Base-by-base conservation (phyloP, 2,888 invertebrate genomes). In the Drosophila neonasuta region DNA sequence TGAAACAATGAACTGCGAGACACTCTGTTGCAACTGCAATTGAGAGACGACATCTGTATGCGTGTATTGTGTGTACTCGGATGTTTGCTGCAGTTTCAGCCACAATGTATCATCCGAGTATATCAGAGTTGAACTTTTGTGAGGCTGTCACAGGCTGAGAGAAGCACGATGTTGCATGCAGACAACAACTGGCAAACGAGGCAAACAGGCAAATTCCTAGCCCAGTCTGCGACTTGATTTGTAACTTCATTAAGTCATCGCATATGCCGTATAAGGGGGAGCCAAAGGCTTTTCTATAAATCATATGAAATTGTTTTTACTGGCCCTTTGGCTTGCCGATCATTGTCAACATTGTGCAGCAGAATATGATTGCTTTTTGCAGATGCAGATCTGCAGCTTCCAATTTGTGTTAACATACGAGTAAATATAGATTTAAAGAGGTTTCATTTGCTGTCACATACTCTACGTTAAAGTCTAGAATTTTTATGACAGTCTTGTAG, bases 51-150 rank as follows among this genome's bases (percentile, higher is more conserved):
- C 57, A 50, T 55, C 42, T 68, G 17, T 55, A 41, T 46, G 6
- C 24, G 9, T 29, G 13, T 42, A 9, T 49, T 73, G 58, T 74
- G 48, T 79, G 46, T 39, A 24, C 24, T 24, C 6, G 24, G 24
- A 24, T 52, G 36, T 42, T 54, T 42, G 54, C 44, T 55, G 54
- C 86, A 83, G 77, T 74, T 79, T 57, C 77, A 74, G 83, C 72
- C 73, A 85, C 83, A 85, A 83, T 80, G 85, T 83, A 85, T 83
- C 83, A 83, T 83, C 83, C 74, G 71, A 74, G 78, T 69, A 77
- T 79, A 80, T 83, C 83, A 75, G 71, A 74, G 78, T 68, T 79
- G 80, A 80, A 79, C 83, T 80, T 83, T 83, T 83, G 86, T 83
- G 72, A 68, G 74, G 74, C 71, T 86, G 84, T 86, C 86, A 86